These are phyloP conservation scores for Brevimyrus niger DNA, from an alignment of 2,113 vertebrate species.

Conservation along the genomic window DNA sequence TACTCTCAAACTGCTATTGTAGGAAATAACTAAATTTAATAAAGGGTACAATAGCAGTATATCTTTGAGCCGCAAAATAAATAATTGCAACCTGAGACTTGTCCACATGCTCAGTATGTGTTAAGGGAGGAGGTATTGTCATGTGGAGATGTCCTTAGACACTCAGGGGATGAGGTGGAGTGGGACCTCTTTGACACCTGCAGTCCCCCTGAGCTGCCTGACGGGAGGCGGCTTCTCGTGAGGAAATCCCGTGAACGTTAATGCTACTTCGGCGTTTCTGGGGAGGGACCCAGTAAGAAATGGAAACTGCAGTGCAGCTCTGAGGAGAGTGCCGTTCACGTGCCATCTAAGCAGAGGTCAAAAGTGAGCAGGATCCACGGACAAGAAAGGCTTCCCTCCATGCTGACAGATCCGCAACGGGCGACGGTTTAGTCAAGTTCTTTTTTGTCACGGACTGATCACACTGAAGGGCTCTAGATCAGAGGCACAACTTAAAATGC, in stretches of 20 bases:
- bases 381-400: neutral
- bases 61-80: neutral
- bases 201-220: neutral
- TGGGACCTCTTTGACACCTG: neutral
- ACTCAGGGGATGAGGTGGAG: neutral
- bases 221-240: neutral
- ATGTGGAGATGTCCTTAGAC: neutral
- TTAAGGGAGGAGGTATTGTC: neutral
- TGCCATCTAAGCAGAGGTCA: neutral
- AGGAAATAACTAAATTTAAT: neutral
- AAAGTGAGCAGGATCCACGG: neutral
- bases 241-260: neutral
- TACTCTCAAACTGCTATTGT: neutral
- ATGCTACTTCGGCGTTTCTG: neutral
- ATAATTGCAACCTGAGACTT: neutral
- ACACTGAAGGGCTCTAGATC: neutral
- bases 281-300: neutral
- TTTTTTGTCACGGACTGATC: neutral
- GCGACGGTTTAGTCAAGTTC: neutral
- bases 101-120: neutral
- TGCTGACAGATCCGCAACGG: neutral
- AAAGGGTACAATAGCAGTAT: neutral
- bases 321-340: neutral
- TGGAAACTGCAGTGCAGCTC: neutral
- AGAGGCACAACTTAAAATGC: neutral